phyloP scores from a whole-genome alignment of 2,888 invertebrate genomes.

The Chironomus riparius region DNA sequence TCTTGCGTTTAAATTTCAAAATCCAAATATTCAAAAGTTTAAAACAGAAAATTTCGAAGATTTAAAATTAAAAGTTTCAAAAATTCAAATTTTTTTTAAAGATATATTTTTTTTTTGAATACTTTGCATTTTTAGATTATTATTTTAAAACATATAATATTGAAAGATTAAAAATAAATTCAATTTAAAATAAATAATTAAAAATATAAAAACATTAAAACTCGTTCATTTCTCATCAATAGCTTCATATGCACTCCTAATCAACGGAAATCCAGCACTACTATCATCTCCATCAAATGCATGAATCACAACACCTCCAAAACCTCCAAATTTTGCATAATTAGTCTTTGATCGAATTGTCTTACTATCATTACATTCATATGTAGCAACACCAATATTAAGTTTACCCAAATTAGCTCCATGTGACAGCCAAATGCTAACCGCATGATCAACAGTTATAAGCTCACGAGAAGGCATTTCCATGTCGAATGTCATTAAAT shows the following conservation, averaged over 20 bases:
- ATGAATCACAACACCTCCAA: background rate
- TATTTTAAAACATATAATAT: no score
- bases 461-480: background rate
- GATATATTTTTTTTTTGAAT: no score
- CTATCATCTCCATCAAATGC: background rate
- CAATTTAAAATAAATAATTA: no score
- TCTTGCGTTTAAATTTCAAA: no score
- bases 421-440: background rate
- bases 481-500: background rate
- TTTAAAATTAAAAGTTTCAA: no score
- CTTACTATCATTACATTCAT: background rate
- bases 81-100: no score
- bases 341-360: background rate
- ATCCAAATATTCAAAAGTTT: no score
- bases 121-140: no score
- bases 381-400: background rate
- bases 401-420: background rate
- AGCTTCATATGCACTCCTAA: background rate
- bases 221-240: no score
- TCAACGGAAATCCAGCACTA: background rate
- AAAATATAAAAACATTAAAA: no score
- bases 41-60: no score
- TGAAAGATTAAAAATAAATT: no score
- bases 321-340: background rate
- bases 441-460: background rate